Conservation (phyloP, 2,888 invertebrate genomes). For the Leucophora obtusa region DNA sequence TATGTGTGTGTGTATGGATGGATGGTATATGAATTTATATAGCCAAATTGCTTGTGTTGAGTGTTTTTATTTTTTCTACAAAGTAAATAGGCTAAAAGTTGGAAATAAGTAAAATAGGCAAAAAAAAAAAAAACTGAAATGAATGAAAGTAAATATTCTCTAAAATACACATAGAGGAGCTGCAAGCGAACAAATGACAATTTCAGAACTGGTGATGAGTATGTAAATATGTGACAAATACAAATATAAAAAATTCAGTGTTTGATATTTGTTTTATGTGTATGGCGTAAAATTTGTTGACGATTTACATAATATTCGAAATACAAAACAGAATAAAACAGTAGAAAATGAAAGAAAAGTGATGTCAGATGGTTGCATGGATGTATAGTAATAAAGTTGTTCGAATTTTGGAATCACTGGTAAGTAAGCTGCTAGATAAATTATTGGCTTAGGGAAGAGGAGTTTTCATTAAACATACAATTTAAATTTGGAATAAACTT, state of each 20-base stretch:
- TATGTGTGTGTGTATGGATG: neutral
- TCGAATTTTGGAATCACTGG: constrained; percentile 45
- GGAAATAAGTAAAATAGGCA: constrained; percentile 27
- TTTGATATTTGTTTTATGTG: constrained; percentile 56
- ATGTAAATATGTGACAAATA: constrained; percentile 42
- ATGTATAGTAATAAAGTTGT: constrained; percentile 49
- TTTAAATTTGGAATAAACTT: too few species aligned
- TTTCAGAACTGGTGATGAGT: constrained; percentile 30
- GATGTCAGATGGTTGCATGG: constrained; percentile 21
- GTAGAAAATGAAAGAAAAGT: neutral
- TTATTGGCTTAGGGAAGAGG: constrained; percentile 21
- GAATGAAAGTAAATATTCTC: constrained; percentile 42
- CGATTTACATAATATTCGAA: constrained; percentile 22
- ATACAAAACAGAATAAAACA: neutral
- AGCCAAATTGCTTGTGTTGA: constrained; percentile 22
- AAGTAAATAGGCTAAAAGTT: constrained; percentile 62
- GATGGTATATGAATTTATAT: constrained; percentile 5
- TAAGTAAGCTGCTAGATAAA: constrained; percentile 41
- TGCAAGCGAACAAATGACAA: constrained; percentile 1
- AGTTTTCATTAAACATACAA: neutral
- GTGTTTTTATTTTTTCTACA: constrained; percentile 20
- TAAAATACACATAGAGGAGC: neutral
- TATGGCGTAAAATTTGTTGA: constrained; percentile 46
- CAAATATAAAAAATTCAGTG: constrained; percentile 30
- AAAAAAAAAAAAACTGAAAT: constrained; percentile 26